These are phyloP conservation scores for Paracyclopina nana DNA, from an alignment of 1,140 invertebrate species.

Conservation along the genomic window DNA sequence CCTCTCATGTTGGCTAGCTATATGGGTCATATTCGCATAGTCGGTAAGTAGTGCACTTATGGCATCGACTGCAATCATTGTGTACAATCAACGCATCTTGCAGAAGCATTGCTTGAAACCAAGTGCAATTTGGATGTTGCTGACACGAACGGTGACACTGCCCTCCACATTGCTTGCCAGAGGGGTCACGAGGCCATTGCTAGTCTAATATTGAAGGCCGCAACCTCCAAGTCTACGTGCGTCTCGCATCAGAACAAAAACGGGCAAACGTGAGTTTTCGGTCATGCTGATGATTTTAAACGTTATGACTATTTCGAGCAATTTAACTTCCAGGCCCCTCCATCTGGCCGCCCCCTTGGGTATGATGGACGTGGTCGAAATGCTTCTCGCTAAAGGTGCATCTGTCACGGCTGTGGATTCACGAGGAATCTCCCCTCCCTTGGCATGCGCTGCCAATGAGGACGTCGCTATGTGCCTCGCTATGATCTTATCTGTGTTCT, in stretches of 20 bases:
- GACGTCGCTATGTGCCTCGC: background rate
- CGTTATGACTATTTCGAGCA: background rate
- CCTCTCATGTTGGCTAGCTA: background rate
- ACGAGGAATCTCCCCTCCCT: conserved; percentile 2
- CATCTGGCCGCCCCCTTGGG: conserved; percentile 6
- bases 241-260: no score
- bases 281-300: no score
- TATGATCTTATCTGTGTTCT: background rate
- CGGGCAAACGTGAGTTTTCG: no score
- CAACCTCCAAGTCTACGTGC: no score
- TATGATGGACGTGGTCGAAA: conserved; percentile 4
- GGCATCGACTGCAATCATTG: no score
- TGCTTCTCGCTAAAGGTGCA: background rate
- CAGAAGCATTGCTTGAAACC: background rate
- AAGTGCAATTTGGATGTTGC: background rate
- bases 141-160: conserved; percentile 1
- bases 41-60: background rate
- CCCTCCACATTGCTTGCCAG: background rate
- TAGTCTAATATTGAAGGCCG: no score
- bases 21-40: background rate
- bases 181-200: no score
- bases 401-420: conserved; percentile 1
- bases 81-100: background rate
- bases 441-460: conserved; percentile 6
- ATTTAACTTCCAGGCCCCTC: conserved; percentile 3